Evolutionary conservation across 2,113 vertebrate species (phyloP).

Genomic region (Salvelinus namaycush): DNA sequence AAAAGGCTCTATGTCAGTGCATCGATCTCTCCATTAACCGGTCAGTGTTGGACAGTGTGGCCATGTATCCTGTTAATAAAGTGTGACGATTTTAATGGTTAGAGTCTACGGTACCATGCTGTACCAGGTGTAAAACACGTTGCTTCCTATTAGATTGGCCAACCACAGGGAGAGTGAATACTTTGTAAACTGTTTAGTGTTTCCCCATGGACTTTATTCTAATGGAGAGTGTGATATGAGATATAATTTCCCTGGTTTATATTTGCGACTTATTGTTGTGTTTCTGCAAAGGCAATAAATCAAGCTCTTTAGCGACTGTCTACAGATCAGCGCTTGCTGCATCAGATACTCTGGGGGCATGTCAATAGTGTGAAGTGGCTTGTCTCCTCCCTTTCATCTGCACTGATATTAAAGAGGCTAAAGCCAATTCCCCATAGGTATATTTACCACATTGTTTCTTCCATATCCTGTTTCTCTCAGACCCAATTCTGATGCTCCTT

Average conservation of each 20-base stretch:
- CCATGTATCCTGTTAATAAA: slow-evolving; percentile 38
- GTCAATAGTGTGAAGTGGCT: background rate
- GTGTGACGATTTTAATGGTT: slow-evolving; percentile 23
- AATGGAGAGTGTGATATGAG: background rate
- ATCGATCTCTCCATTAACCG: slow-evolving; percentile 56
- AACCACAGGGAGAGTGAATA: no score
- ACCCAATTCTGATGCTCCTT: no score
- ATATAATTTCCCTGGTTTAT: background rate
- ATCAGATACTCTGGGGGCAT: background rate
- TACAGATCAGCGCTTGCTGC: background rate
- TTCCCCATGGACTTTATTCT: background rate
- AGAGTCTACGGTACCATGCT: background rate
- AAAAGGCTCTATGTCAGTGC: slow-evolving; percentile 39
- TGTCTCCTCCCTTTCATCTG: no score
- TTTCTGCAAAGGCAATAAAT: background rate
- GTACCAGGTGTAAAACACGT: slow-evolving; percentile 1
- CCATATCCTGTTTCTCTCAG: no score
- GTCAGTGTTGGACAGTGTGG: slow-evolving; percentile 31
- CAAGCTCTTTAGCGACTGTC: no score
- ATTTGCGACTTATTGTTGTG: background rate
- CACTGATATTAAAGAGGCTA: background rate
- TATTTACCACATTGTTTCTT: no score
- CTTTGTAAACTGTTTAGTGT: no score
- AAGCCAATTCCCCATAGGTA: no score
- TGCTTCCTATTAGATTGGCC: slow-evolving; percentile 7